A percentile compares a stretch with the other conserved stretches of the same genome.
phyloP scores from a whole-genome alignment of 2,888 invertebrate species.

The Drosophila affinis region DNA sequence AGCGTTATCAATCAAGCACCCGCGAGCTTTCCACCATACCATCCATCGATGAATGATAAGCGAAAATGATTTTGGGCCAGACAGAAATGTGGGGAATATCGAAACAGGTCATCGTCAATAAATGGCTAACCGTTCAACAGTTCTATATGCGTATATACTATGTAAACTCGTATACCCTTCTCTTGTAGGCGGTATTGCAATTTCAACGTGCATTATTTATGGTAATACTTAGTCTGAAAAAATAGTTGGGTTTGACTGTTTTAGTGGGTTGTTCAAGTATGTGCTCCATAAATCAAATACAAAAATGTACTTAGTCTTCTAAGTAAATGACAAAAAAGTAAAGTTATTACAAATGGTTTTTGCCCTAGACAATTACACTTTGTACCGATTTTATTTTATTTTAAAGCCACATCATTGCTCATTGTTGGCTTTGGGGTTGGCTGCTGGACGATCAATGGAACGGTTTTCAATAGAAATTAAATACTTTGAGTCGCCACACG shows the following conservation, averaged over 20 bases:
- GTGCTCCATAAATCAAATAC: not conserved
- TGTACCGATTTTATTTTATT: too few relatives aligned
- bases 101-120: constrained; percentile 17
- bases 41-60: constrained; percentile 4
- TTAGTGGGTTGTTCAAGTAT: not conserved
- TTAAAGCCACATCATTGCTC: too few relatives aligned
- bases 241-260: not conserved
- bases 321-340: not conserved
- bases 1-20: not conserved
- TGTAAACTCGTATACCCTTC: not conserved
- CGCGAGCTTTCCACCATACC: constrained; percentile 6
- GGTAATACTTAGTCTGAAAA: not conserved
- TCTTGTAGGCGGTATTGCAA: not conserved
- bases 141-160: too few relatives aligned
- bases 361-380: too few relatives aligned
- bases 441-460: too few relatives aligned
- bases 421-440: too few relatives aligned
- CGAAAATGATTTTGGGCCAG: not conserved
- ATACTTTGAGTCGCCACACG: too few relatives aligned
- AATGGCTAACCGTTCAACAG: constrained; percentile 14
- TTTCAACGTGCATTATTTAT: not conserved
- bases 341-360: not conserved
- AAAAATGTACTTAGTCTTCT: not conserved
- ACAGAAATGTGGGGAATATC: not conserved
- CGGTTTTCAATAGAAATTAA: too few relatives aligned